Evolutionary conservation across 2,113 vertebrate species (phyloP).

Genomic region (Protobothrops mucrosquamatus): DNA sequence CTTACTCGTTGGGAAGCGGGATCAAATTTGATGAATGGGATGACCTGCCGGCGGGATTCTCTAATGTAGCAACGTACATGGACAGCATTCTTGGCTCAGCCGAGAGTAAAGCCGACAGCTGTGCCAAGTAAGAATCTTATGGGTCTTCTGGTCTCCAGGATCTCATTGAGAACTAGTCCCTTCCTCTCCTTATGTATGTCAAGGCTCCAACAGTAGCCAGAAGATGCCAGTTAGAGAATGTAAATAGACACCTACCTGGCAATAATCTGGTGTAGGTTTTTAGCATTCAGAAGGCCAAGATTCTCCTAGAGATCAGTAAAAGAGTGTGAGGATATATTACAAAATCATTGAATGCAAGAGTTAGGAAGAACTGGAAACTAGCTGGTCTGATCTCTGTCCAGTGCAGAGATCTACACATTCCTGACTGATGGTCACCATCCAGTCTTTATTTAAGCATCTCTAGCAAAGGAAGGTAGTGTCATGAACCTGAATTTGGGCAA

Average conservation of each 20-base stretch:
- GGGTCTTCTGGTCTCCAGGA: neutral
- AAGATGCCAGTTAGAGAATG: neutral
- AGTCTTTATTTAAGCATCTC: neutral
- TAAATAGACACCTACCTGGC: neutral
- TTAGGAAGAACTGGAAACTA: neutral
- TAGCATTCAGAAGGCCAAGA: neutral
- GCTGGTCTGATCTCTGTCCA: neutral
- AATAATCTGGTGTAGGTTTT: neutral
- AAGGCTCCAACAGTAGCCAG: neutral
- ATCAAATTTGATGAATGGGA: slow-evolving; percentile 97
- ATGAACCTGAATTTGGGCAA: no score
- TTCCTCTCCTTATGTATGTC: neutral
- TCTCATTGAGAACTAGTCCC: neutral
- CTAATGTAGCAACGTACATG: slow-evolving; percentile 86
- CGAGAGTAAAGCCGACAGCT: slow-evolving; percentile 73
- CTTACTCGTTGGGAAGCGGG: slow-evolving; percentile 92
- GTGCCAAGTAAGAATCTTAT: slow-evolving; percentile 79
- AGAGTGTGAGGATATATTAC: neutral
- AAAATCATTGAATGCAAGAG: neutral
- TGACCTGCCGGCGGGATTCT: slow-evolving; percentile 88
- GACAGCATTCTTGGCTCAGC: slow-evolving; percentile 73
- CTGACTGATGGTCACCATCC: neutral
- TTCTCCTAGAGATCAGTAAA: neutral
- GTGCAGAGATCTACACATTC: neutral
- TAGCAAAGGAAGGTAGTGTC: neutral